These are phyloP conservation scores for Gymnopithys bicolor DNA, from an alignment of 2,797 vertebrate species.

Conservation along the genomic window DNA sequence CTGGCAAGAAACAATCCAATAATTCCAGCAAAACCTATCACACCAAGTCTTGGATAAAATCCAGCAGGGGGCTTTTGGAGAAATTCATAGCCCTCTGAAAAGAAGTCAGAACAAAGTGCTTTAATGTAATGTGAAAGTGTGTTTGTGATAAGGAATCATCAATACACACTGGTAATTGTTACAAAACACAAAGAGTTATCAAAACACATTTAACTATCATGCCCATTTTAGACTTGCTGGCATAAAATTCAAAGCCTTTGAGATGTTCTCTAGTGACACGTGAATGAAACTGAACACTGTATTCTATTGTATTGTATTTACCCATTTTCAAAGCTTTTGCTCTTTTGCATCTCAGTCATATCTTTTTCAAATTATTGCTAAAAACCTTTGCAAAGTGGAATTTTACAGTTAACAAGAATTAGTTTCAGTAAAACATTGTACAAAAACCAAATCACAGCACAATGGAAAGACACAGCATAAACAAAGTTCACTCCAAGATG, in stretches of 20 bases:
- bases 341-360: background rate
- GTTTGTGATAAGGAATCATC: slow-evolving; percentile 28
- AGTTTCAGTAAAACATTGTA: background rate
- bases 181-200: slow-evolving; percentile 41
- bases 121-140: slow-evolving; percentile 41
- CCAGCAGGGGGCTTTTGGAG: slow-evolving; percentile 88
- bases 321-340: slow-evolving; percentile 22
- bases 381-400: slow-evolving; percentile 2
- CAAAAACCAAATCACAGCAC: background rate
- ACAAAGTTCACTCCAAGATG: background rate
- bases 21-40: slow-evolving; percentile 89
- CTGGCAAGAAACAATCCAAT: slow-evolving; percentile 89
- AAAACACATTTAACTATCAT: slow-evolving; percentile 41
- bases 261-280: slow-evolving; percentile 34
- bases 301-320: slow-evolving; percentile 26
- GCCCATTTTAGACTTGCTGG: slow-evolving; percentile 30
- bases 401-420: background rate
- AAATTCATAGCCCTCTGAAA: slow-evolving; percentile 84
- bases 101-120: slow-evolving; percentile 53
- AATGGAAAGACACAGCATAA: slow-evolving; percentile 5
- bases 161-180: background rate
- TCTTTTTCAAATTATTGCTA: background rate
- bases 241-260: slow-evolving; percentile 57
- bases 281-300: slow-evolving; percentile 30
- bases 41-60: slow-evolving; percentile 89